These are phyloP conservation scores for Chaetoderma sp. DNA, from an alignment of 2,888 invertebrate genomes.

Conservation along the genomic window DNA sequence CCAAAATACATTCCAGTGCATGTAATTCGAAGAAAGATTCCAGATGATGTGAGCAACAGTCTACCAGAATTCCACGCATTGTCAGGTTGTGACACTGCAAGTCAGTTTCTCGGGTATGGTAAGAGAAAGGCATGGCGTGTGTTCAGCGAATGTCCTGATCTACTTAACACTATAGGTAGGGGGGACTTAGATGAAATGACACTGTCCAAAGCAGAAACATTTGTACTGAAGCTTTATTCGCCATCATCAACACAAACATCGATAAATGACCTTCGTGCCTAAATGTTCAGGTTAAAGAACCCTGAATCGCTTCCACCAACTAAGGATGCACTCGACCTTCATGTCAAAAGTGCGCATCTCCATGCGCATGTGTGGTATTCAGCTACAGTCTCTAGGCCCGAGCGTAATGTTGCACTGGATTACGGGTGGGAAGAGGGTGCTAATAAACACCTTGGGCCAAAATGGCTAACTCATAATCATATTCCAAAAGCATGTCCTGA, in stretches of 20 bases:
- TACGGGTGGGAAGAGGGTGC: too few species aligned
- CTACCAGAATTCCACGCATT: neutral
- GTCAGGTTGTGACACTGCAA: conserved; percentile 11
- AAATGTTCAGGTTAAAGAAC: neutral
- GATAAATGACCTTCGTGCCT: neutral
- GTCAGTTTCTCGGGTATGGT: conserved; percentile 16
- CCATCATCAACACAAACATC: neutral
- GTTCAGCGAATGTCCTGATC: neutral
- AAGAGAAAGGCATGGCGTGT: neutral
- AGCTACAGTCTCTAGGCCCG: too few species aligned
- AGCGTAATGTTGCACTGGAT: too few species aligned
- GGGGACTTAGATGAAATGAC: too few species aligned
- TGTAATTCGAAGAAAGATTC: neutral
- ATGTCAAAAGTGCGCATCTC: too few species aligned
- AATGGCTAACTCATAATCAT: too few species aligned
- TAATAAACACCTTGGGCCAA: too few species aligned
- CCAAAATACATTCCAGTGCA: neutral
- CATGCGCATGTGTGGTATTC: too few species aligned
- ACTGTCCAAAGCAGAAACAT: neutral
- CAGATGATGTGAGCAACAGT: neutral
- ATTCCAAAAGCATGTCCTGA: too few species aligned
- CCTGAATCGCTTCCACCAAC: neutral
- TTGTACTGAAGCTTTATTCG: neutral
- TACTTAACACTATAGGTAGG: neutral
- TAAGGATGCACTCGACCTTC: neutral